phyloP scores from a whole-genome alignment of 2,797 vertebrate species.

The Protosalanx chinensis region DNA sequence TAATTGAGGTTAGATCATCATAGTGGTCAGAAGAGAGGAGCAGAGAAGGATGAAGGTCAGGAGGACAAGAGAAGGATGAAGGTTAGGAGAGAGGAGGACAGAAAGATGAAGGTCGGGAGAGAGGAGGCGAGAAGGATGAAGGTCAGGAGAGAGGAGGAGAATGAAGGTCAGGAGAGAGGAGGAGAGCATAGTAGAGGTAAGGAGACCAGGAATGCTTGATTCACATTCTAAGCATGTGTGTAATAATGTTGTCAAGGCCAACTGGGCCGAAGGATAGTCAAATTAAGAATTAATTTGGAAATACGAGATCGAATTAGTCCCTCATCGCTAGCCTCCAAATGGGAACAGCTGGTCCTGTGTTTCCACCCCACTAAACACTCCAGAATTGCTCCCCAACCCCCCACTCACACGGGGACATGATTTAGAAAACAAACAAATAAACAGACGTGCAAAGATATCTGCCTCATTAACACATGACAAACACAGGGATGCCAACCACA shows the following conservation, averaged over 20 bases:
- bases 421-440: neutral
- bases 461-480: neutral
- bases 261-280: neutral
- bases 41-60: no score
- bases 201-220: no score
- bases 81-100: no score
- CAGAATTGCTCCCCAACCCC: neutral
- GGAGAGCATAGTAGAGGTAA: no score
- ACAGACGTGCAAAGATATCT: neutral
- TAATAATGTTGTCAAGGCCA: no score
- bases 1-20: no score
- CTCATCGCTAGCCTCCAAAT: conserved; percentile 33
- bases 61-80: no score
- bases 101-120: neutral
- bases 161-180: no score
- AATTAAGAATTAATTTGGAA: neutral
- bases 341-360: conserved; percentile 48
- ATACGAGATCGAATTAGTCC: conserved; percentile 6
- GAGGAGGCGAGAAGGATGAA: neutral
- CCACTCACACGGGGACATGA: neutral
- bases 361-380: conserved; percentile 43
- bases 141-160: no score
- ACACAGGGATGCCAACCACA: neutral
- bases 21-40: no score
- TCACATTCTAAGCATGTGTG: no score